Base-by-base conservation (phyloP, 2,888 invertebrate species). In the Microdon myrmicae region DNA sequence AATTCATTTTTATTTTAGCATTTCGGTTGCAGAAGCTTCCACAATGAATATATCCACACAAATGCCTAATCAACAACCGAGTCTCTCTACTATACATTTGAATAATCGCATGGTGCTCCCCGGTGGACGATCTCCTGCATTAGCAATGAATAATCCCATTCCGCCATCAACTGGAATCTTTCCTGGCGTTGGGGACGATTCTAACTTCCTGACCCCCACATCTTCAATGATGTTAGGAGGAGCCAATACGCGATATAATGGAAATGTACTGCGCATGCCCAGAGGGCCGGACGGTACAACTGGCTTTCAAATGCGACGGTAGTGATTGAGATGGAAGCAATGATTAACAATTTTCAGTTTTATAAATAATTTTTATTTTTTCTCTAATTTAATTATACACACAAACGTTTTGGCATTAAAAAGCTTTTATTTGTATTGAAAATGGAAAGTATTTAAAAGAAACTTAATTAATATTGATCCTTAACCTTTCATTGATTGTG, bases 281-380 rank as follows among this genome's bases (percentile, higher is more conserved):
- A 83, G 84, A 70, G 91, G 91, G 23, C 92, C 92, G 1, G 91
- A 92, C 72, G 91, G 90, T 66, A 88, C 89, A 37, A 83, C 81
- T 70, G 89, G 89, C 34, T 89, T 89, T 74, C 85, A 83, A 71
- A 79, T 84, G 73, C 84, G 85, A 71, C 87, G 88, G 85, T 88
- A 78, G 78, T 79, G 74, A 37, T 37, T 31, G 29, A 10, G 32
- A 28, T 28, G n/a, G 22, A 34, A 22, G 29, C 35, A 28, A 23
- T 32, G n/a, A n/a, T n/a, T 56, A 56, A 51, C 35, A 19, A 29
- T 43, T 43, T 22, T 29, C 32, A 39, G 41, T 47, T n/a, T 55
- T 55, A 55, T 39, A 39, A 41, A 26, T 55, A 49, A 56, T 64
- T 51, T 32, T 47, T 61, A 56, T 39, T 49, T 51, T 51, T 45